Conservation (phyloP, 2,888 invertebrate species). For the Cryptophagus acutangulus region DNA sequence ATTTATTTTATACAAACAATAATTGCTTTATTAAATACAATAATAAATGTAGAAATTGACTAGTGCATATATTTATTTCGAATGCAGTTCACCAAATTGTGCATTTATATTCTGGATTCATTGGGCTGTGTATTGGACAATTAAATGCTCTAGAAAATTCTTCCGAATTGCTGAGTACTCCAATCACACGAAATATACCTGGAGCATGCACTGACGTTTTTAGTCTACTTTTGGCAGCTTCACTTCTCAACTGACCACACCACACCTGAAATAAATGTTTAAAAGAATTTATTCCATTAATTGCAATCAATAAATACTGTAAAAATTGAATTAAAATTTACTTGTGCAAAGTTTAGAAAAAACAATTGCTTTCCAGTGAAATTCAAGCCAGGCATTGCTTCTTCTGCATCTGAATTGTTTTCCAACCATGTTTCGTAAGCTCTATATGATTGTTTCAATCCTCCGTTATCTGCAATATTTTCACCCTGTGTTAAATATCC, state of each 20-base stretch:
- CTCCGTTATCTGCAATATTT: conserved; percentile 96
- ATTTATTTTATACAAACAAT: too few species aligned
- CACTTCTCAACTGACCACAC: conserved; percentile 78
- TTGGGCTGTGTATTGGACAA: conserved; percentile 66
- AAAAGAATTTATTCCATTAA: conserved; percentile 1
- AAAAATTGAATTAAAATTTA: conserved; percentile 32
- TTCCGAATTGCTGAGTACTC: conserved; percentile 48
- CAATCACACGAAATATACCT: conserved; percentile 57
- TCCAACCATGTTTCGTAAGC: conserved; percentile 73
- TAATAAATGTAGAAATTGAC: too few species aligned
- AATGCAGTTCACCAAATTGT: conserved; percentile 60
- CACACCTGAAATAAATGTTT: conserved; percentile 44
- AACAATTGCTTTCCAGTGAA: conserved; percentile 78
- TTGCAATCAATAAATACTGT: too few species aligned
- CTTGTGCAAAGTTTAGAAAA: conserved; percentile 85
- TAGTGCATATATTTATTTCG: background rate
- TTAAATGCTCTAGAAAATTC: conserved; percentile 70
- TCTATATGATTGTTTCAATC: conserved; percentile 78
- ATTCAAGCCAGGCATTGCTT: conserved; percentile 65
- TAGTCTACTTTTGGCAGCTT: conserved; percentile 72
- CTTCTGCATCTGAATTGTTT: conserved; percentile 56
- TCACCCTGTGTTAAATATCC: conserved; percentile 81
- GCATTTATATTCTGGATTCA: conserved; percentile 76
- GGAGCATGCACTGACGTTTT: conserved; percentile 83
- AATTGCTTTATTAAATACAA: too few species aligned